Evolutionary conservation across 2,797 vertebrate species (phyloP).

Genomic region (Gymnothorax javanicus): DNA sequence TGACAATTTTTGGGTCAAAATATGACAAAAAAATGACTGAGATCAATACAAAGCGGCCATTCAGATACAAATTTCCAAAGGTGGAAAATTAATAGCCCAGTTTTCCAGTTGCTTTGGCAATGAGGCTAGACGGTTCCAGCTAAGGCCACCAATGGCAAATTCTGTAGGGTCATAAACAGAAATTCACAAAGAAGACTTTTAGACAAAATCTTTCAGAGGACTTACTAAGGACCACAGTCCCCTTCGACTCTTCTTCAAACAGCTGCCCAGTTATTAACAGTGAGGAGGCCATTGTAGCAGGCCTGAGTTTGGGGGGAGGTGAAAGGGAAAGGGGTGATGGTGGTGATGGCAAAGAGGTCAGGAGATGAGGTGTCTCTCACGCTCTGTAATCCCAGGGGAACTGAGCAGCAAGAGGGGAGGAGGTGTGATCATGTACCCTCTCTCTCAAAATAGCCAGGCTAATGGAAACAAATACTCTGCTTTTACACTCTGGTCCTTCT

Average conservation of each 20-base stretch:
- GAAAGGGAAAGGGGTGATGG: constrained; percentile 6
- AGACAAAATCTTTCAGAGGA: background rate
- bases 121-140: background rate
- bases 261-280: constrained; percentile 29
- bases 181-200: background rate
- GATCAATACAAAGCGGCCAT: background rate
- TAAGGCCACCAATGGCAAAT: background rate
- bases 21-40: background rate
- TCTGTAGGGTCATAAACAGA: background rate
- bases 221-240: background rate
- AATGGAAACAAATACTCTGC: constrained; percentile 8
- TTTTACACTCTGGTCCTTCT: constrained; percentile 4
- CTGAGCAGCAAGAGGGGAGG: constrained; percentile 9
- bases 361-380: constrained; percentile 38
- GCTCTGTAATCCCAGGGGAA: constrained; percentile 36
- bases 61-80: background rate
- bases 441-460: constrained; percentile 36
- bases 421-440: constrained; percentile 27
- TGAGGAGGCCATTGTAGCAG: constrained; percentile 23
- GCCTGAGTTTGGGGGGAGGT: background rate
- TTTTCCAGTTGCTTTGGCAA: background rate
- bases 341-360: constrained; percentile 1
- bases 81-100: background rate
- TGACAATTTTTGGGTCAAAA: background rate
- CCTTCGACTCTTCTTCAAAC: constrained; percentile 10